Evolutionary conservation across 2,797 vertebrate species (phyloP).

Genomic region (Pantherophis alleghaniensis): DNA sequence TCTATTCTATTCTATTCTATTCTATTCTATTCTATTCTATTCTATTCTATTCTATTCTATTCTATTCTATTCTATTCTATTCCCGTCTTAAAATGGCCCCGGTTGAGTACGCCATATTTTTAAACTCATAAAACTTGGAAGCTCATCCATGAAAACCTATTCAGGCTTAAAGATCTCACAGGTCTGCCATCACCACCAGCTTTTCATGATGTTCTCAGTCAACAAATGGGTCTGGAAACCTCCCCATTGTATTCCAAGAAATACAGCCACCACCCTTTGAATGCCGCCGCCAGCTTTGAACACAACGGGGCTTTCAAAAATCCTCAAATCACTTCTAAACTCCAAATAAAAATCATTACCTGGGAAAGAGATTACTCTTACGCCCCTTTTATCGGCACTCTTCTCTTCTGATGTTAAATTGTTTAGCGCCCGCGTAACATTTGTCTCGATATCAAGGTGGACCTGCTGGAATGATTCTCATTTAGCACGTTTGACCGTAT

Average conservation of each 20-base stretch:
- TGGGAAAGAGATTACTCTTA: background rate
- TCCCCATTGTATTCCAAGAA: background rate
- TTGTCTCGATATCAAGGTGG: background rate
- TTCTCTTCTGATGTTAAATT: background rate
- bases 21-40: no score
- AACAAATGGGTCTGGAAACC: background rate
- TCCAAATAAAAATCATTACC: background rate
- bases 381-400: background rate
- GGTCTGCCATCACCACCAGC: background rate
- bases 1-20: no score
- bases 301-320: background rate
- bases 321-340: background rate
- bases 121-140: background rate
- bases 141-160: background rate
- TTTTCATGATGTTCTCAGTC: background rate
- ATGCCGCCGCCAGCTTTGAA: background rate
- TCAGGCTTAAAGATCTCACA: background rate
- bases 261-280: background rate
- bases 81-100: background rate
- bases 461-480: background rate
- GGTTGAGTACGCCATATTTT: background rate
- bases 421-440: background rate
- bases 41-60: no score
- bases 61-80: no score
- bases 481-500: conserved; percentile 14